Conservation (phyloP, 2,888 invertebrate genomes). For the Drosophila peninsularis region DNA sequence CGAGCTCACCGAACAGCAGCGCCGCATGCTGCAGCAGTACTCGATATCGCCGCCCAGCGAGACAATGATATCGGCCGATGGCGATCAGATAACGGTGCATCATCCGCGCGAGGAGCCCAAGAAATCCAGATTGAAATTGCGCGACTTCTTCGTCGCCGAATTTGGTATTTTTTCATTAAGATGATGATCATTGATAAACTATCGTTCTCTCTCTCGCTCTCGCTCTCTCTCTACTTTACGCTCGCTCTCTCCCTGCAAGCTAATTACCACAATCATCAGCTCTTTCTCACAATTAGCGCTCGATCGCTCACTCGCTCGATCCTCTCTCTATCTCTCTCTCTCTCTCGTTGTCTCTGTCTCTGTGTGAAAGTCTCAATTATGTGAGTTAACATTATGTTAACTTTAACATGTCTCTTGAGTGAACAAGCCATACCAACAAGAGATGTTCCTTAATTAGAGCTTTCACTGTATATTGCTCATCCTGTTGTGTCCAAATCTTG, state of each 20-base stretch:
- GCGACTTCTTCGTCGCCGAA: constrained; percentile 94
- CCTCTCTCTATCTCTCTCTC: not conserved
- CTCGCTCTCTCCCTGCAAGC: constrained; percentile 6
- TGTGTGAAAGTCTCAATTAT: not conserved
- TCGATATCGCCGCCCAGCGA: constrained; percentile 81
- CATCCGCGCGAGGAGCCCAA: constrained; percentile 90
- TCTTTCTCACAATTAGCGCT: constrained; percentile 22
- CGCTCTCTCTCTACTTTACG: constrained; percentile 1
- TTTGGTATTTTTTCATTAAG: constrained; percentile 87
- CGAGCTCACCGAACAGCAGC: constrained; percentile 82
- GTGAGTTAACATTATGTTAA: too few species aligned
- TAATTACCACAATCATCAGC: constrained; percentile 21
- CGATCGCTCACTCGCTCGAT: constrained; percentile 3
- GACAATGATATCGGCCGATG: constrained; percentile 83
- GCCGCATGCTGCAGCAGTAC: constrained; percentile 80
- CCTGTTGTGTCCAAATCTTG: constrained; percentile 4
- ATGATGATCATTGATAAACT: constrained; percentile 22
- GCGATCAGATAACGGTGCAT: constrained; percentile 86
- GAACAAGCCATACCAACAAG: not conserved
- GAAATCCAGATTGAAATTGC: constrained; percentile 92
- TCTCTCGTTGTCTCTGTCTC: constrained; percentile 2
- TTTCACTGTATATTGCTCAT: constrained; percentile 14
- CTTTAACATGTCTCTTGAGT: not conserved
- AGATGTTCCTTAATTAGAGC: not conserved
- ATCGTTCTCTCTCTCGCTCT: not conserved